A percentile compares a stretch with the other conserved stretches of the same genome.
These are phyloP conservation scores for Meloidogyne chitwoodi DNA, from an alignment of 1,140 invertebrate genomes.

Conservation along the genomic window DNA sequence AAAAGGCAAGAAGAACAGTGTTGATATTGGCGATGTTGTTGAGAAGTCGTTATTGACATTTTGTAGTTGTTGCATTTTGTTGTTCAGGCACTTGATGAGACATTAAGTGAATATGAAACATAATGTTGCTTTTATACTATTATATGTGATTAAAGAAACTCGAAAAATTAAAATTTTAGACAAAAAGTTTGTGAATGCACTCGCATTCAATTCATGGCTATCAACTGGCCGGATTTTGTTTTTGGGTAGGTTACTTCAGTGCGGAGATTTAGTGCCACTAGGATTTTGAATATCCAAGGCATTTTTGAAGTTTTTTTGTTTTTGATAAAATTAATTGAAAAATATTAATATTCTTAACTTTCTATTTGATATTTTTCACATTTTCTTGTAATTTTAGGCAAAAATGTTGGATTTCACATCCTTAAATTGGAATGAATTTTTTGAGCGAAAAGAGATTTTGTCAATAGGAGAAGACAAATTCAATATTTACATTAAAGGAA, in stretches of 20 bases:
- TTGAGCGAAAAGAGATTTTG: constrained; percentile 44
- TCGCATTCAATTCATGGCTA: too few relatives aligned
- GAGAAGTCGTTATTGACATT: background rate
- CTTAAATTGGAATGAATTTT: constrained; percentile 50
- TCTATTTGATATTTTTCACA: too few relatives aligned
- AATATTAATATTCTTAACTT: too few relatives aligned
- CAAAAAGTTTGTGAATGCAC: too few relatives aligned
- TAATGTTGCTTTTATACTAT: background rate
- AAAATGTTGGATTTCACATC: constrained; percentile 37
- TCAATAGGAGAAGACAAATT: constrained; percentile 45
- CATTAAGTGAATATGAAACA: background rate
- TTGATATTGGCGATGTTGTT: background rate
- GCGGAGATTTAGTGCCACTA: too few relatives aligned
- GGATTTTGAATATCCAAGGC: too few relatives aligned
- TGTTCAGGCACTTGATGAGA: background rate
- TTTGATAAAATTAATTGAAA: too few relatives aligned
- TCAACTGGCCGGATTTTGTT: too few relatives aligned
- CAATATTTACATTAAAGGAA: constrained; percentile 56
- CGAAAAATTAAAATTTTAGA: too few relatives aligned
- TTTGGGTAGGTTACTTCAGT: too few relatives aligned
- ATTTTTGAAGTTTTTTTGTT: too few relatives aligned
- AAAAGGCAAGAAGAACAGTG: background rate
- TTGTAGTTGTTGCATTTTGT: background rate
- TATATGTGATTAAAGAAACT: too few relatives aligned
- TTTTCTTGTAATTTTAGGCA: background rate